A percentile compares a stretch with the other conserved stretches of the same genome.
These are phyloP conservation scores for Andricus curvator DNA, from an alignment of 2,888 invertebrate species.

Conservation along the genomic window DNA sequence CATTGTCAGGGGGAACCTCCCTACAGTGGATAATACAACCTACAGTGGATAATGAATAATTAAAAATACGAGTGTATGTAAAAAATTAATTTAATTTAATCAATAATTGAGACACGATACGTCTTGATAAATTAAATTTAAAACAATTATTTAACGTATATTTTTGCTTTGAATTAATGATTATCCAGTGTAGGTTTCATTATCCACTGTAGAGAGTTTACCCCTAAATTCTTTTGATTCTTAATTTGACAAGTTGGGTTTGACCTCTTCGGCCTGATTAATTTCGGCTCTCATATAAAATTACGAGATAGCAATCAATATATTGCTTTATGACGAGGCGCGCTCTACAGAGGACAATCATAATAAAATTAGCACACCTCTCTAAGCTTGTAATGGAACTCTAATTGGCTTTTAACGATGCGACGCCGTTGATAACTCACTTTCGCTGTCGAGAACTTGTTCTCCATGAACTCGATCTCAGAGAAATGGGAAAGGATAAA, in stretches of 20 bases:
- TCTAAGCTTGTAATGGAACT: slow-evolving; percentile 77
- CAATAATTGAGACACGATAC: too few relatives aligned
- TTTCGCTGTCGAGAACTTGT: slow-evolving; percentile 70
- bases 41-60: too few relatives aligned
- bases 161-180: too few relatives aligned
- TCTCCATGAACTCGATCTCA: slow-evolving; percentile 53
- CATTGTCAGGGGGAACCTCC: background rate
- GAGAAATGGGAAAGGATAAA: slow-evolving; percentile 34
- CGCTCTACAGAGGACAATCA: slow-evolving; percentile 65
- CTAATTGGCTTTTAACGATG: slow-evolving; percentile 78
- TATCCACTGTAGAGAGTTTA: too few relatives aligned
- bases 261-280: background rate
- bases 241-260: background rate
- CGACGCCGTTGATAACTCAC: slow-evolving; percentile 75
- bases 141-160: too few relatives aligned
- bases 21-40: too few relatives aligned
- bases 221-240: background rate
- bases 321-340: slow-evolving; percentile 66
- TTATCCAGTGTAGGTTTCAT: too few relatives aligned
- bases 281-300: slow-evolving; percentile 41
- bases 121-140: too few relatives aligned
- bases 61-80: too few relatives aligned
- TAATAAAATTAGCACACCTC: slow-evolving; percentile 73
- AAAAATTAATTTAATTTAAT: too few relatives aligned
- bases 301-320: slow-evolving; percentile 67